Percentiles rank a stretch among this genome's conserved stretches.
Evolutionary conservation across 2,888 invertebrate species (phyloP).

Genomic region (Crioceris asparagi): DNA sequence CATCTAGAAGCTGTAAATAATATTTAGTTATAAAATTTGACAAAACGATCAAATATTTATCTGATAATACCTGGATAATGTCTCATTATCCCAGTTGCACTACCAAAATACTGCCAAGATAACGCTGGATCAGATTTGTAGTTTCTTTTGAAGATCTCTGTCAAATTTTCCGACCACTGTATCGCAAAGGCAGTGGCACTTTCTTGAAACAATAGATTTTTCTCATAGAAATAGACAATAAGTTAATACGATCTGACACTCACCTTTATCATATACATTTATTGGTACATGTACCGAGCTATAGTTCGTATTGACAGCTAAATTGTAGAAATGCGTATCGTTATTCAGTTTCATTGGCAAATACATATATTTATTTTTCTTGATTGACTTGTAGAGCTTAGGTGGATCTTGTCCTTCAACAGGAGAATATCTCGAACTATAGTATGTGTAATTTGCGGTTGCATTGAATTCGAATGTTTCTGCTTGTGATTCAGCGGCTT

Average conservation of each 20-base stretch:
- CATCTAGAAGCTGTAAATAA: constrained; percentile 24
- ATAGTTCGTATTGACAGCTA: constrained; percentile 64
- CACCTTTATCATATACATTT: constrained; percentile 80
- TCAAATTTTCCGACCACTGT: constrained; percentile 80
- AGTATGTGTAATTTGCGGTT: constrained; percentile 48
- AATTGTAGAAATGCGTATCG: constrained; percentile 77
- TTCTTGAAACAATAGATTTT: constrained; percentile 44
- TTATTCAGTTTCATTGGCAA: constrained; percentile 50
- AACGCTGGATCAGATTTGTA: constrained; percentile 80
- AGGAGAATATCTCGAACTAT: constrained; percentile 71
- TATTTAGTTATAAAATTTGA: constrained; percentile 1
- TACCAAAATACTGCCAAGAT: constrained; percentile 97
- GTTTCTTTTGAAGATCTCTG: constrained; percentile 75
- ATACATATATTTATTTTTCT: constrained; percentile 36
- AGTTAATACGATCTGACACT: constrained; percentile 14
- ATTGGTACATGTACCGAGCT: constrained; percentile 92
- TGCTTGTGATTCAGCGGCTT: constrained; percentile 60
- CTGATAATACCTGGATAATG: constrained; percentile 74
- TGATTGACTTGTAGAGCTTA: constrained; percentile 18
- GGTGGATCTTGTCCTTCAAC: constrained; percentile 29
- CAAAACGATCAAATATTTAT: constrained; percentile 1
- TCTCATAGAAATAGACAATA: constrained; percentile 18
- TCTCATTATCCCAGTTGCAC: constrained; percentile 82
- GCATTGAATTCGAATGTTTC: constrained; percentile 48
- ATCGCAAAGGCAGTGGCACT: constrained; percentile 60